Percentiles rank a stretch among this genome's conserved stretches.
Evolutionary conservation across 2,113 vertebrate genomes (phyloP).

Genomic region (Petromus typicus): DNA sequence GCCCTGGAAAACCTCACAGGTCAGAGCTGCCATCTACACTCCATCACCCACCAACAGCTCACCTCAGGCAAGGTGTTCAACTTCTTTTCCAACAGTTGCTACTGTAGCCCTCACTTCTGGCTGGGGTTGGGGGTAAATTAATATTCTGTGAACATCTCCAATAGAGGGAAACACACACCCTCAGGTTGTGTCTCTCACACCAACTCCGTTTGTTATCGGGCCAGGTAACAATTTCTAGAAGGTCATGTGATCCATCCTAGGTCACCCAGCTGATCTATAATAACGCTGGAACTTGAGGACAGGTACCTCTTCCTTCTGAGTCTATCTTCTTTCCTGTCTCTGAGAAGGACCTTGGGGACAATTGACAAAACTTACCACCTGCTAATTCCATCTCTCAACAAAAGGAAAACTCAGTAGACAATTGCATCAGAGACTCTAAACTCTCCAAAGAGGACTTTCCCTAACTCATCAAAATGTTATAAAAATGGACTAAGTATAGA

Average conservation of each 20-base stretch:
- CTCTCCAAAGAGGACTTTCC: not conserved
- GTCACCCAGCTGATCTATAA: not conserved
- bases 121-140: not conserved
- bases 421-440: not conserved
- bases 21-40: not conserved
- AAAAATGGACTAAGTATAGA: not conserved
- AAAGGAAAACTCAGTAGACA: not conserved
- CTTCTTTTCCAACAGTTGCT: not conserved
- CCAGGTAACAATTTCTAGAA: not conserved
- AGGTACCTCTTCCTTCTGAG: not conserved
- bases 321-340: not conserved
- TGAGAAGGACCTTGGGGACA: not conserved
- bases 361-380: not conserved
- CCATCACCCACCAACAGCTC: not conserved
- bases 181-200: no score
- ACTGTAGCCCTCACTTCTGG: not conserved
- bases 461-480: not conserved
- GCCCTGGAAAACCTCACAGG: not conserved
- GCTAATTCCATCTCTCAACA: not conserved
- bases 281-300: not conserved
- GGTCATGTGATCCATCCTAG: no score
- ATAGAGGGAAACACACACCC: not conserved
- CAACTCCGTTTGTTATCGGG: not conserved
- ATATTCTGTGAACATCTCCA: not conserved
- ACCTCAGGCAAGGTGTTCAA: not conserved